These are phyloP conservation scores for Rhopalosiphum padi DNA, from an alignment of 1,140 invertebrate genomes.

Conservation along the genomic window DNA sequence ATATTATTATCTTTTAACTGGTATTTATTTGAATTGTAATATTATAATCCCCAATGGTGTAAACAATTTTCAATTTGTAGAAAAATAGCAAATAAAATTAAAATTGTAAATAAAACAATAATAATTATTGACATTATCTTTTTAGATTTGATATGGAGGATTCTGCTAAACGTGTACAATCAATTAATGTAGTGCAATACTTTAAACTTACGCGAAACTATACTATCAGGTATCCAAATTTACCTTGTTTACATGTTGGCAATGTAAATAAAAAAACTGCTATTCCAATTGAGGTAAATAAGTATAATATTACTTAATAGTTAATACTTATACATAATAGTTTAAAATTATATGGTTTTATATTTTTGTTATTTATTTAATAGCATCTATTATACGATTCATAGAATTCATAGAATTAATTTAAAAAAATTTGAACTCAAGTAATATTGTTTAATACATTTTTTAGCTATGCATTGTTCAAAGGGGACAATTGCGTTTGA, in stretches of 20 bases:
- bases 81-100: too few species aligned
- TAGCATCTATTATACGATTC: background rate
- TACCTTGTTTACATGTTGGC: constrained; percentile 72
- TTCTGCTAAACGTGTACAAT: constrained; percentile 60
- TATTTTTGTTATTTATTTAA: background rate
- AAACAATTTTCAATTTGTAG: too few species aligned
- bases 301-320: background rate
- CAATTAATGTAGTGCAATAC: constrained; percentile 67
- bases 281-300: constrained; percentile 67
- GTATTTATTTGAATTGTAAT: too few species aligned
- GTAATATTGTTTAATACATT: background rate
- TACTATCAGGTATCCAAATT: constrained; percentile 66
- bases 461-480: constrained; percentile 53
- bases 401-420: background rate
- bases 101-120: background rate
- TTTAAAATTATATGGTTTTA: background rate
- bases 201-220: constrained; percentile 65
- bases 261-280: constrained; percentile 66
- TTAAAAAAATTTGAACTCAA: background rate
- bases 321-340: background rate
- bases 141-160: constrained; percentile 63
- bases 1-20: too few species aligned
- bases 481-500: constrained; percentile 68
- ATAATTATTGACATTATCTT: background rate
- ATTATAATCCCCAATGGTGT: too few species aligned